Base-by-base conservation (phyloP, 2,888 invertebrate species). In the Altica lythri region DNA sequence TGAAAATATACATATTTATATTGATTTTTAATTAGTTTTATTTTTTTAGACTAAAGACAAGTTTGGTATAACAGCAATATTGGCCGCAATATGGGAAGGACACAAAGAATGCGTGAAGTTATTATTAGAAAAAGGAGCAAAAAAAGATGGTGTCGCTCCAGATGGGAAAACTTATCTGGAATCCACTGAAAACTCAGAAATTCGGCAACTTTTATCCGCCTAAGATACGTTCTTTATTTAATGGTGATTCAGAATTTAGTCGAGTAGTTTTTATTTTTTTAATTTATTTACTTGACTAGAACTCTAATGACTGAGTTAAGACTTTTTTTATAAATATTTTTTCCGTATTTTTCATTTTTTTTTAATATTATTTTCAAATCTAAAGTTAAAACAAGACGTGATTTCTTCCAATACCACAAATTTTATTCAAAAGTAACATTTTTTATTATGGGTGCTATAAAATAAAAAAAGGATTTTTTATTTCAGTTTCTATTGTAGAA, bases 21-120 rank as follows among this genome's bases (percentile, higher is more conserved):
- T n/a, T n/a, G n/a, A n/a, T n/a, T n/a, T n/a, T n/a, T n/a, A n/a
- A n/a, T n/a, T n/a, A n/a, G n/a, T n/a, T n/a, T 38, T 25, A 22
- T 25, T 18, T 14, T 64, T 80, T 53, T 76, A 97, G 96, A 87
- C 88, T 66, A 83, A 85, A 72, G 97, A 97, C 76, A 94, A 94
- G 79, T 93, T 96, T 82, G 95, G 95, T 22, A 95, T 98, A 66
- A 92, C 92, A 59, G 91, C 95, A 22, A 79, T 98, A 40, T 77
- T 97, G 68, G 94, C 96, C 64, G 97, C 97, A 52, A 92, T 97
- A 70, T 98, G 93, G 92, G 97, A 98, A 79, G 94, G 94, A 16
- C 97, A 97, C 74, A 90, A 89, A 46, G 86, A 88, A 58, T 94
- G 95, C 79, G 96, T 97, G 8, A 86, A 90, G 76, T 79, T 93